These are phyloP conservation scores for Drosophila algonquin DNA, from an alignment of 2,888 invertebrate genomes.

Conservation along the genomic window DNA sequence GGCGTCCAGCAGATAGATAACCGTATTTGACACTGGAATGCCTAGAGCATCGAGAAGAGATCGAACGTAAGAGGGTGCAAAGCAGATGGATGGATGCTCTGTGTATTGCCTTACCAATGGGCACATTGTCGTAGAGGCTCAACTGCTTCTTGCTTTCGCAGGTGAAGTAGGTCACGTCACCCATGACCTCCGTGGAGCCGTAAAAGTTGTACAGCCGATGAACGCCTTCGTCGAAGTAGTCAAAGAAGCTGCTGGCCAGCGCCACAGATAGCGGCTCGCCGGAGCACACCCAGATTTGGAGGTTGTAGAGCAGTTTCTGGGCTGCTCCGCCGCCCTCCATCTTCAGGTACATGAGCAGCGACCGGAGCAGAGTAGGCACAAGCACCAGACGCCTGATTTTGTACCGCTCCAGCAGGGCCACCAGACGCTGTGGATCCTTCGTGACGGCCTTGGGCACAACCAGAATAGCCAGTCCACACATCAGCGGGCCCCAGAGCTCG, in stretches of 20 bases:
- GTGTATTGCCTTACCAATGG: conserved; percentile 88
- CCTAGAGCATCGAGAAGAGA: conserved; percentile 85
- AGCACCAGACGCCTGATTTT: conserved; percentile 92
- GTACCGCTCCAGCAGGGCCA: conserved; percentile 88
- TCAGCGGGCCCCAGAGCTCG: conserved; percentile 94
- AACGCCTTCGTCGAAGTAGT: conserved; percentile 87
- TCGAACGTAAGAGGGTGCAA: neutral
- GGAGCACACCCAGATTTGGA: conserved; percentile 93
- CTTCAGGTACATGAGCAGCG: conserved; percentile 90
- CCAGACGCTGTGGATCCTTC: conserved; percentile 91
- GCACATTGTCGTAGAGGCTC: conserved; percentile 88
- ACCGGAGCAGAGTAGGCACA: conserved; percentile 92
- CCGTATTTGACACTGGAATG: conserved; percentile 90
- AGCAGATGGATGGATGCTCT: neutral
- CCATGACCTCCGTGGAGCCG: conserved; percentile 96
- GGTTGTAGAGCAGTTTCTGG: conserved; percentile 85
- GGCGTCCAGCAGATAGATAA: conserved; percentile 91
- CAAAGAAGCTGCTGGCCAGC: conserved; percentile 90
- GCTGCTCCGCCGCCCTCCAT: conserved; percentile 83
- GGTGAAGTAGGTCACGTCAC: conserved; percentile 92
- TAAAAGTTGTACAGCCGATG: conserved; percentile 93
- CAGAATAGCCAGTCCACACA: conserved; percentile 88
- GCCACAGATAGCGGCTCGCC: conserved; percentile 91
- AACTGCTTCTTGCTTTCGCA: conserved; percentile 87
- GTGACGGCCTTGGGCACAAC: conserved; percentile 90